Evolutionary conservation across 2,888 invertebrate genomes (phyloP).

Genomic region (Machimus atricapillus): DNA sequence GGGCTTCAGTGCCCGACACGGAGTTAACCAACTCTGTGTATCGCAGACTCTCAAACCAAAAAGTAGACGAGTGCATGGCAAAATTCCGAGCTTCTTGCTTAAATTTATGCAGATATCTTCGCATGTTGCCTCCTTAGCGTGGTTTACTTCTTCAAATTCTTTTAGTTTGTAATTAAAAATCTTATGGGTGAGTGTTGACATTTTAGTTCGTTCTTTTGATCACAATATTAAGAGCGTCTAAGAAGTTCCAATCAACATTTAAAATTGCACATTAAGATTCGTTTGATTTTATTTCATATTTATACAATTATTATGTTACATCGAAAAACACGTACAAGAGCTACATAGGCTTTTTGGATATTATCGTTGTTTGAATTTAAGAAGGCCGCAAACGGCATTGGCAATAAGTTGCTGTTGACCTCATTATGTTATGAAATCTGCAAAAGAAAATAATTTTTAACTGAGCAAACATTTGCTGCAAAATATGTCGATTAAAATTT

Average conservation of each 20-base stretch:
- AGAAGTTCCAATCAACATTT: background rate
- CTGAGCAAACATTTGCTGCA: background rate
- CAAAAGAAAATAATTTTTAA: background rate
- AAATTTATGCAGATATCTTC: conserved; percentile 77
- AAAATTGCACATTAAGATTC: conserved; percentile 1
- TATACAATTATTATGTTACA: background rate
- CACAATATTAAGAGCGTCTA: background rate
- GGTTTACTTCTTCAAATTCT: conserved; percentile 53
- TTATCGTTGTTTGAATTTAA: background rate
- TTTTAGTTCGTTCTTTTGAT: conserved; percentile 19
- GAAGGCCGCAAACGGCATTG: background rate
- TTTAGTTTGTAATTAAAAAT: conserved; percentile 55
- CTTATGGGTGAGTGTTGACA: conserved; percentile 47
- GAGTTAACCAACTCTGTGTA: conserved; percentile 73
- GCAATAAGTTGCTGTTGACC: background rate
- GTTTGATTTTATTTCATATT: background rate
- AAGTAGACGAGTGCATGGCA: conserved; percentile 77
- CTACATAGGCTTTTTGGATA: background rate
- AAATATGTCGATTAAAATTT: background rate
- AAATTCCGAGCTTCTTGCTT: conserved; percentile 76
- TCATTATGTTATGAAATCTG: background rate
- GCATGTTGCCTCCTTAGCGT: conserved; percentile 59
- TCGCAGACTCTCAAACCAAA: conserved; percentile 76
- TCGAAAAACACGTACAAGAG: background rate
- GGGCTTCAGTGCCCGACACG: conserved; percentile 66